phyloP scores from a whole-genome alignment of 1,140 invertebrate genomes.

The Conus ventricosus region DNA sequence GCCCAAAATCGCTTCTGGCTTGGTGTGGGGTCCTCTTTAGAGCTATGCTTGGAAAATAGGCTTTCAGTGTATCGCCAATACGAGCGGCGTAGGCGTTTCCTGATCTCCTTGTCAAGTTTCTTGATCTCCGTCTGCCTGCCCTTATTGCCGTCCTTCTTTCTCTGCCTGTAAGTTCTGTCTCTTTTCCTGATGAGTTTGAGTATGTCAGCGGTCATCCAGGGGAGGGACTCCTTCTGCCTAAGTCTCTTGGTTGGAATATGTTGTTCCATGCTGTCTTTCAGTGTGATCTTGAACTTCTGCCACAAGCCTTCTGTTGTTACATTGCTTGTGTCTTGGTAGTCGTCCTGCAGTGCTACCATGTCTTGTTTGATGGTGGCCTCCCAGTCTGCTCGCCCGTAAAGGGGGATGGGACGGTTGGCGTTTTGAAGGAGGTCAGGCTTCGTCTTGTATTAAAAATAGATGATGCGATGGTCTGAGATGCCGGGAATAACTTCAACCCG shows the following conservation, averaged over 20 bases:
- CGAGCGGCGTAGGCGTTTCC: neutral
- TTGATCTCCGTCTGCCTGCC: neutral
- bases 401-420: too few relatives aligned
- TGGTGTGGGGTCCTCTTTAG: neutral
- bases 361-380: too few relatives aligned
- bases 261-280: too few relatives aligned
- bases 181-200: neutral
- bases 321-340: too few relatives aligned
- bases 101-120: neutral
- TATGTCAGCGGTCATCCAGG: neutral
- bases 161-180: neutral
- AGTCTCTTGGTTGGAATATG: too few relatives aligned
- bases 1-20: slow-evolving; percentile 34
- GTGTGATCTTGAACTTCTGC: too few relatives aligned
- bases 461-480: neutral
- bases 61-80: neutral
- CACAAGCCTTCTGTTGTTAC: too few relatives aligned
- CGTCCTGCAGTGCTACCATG: too few relatives aligned
- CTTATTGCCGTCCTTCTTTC: neutral
- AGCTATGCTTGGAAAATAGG: neutral
- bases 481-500: neutral
- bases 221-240: neutral
- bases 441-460: neutral
- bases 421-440: neutral
- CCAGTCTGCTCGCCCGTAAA: too few relatives aligned